These are phyloP conservation scores for Matsumyia berberina DNA, from an alignment of 2,888 invertebrate species.

Conservation along the genomic window DNA sequence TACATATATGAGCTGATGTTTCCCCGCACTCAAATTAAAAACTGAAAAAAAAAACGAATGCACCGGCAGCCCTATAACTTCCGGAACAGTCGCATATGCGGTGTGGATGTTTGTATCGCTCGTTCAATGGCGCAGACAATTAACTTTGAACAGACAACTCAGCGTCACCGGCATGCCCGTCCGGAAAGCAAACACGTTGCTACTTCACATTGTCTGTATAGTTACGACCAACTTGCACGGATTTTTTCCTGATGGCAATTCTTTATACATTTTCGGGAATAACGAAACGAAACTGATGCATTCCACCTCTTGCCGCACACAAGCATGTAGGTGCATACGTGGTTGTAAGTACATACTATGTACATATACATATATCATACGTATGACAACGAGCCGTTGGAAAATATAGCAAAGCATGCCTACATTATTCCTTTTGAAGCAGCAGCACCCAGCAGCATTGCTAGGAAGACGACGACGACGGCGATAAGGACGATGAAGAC, in stretches of 20 bases:
- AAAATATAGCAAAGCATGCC: conserved; percentile 22
- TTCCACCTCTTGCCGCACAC: conserved; percentile 5
- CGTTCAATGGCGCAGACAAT: not conserved
- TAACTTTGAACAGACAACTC: not conserved
- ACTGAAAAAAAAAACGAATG: too few species aligned
- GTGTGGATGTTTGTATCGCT: not conserved
- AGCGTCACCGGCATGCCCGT: not conserved
- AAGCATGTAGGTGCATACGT: conserved; percentile 5
- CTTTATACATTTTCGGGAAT: conserved; percentile 16
- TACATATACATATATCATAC: not conserved
- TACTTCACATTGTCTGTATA: conserved; percentile 1
- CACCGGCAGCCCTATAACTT: not conserved
- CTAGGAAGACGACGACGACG: conserved; percentile 5
- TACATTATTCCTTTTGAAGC: conserved; percentile 17
- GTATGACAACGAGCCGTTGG: not conserved
- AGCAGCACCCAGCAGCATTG: conserved; percentile 18
- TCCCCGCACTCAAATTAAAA: too few species aligned
- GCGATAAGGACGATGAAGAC: not conserved
- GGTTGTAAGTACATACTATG: too few species aligned
- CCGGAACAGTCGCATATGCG: conserved; percentile 14
- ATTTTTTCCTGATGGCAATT: not conserved
- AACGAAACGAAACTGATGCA: conserved; percentile 9
- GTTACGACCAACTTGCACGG: not conserved
- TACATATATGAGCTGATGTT: too few species aligned
- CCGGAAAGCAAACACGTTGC: not conserved